A percentile compares a stretch with the other conserved stretches of the same genome.
phyloP scores from a whole-genome alignment of 2,113 vertebrate species.

The Tympanuchus pallidicinctus region DNA sequence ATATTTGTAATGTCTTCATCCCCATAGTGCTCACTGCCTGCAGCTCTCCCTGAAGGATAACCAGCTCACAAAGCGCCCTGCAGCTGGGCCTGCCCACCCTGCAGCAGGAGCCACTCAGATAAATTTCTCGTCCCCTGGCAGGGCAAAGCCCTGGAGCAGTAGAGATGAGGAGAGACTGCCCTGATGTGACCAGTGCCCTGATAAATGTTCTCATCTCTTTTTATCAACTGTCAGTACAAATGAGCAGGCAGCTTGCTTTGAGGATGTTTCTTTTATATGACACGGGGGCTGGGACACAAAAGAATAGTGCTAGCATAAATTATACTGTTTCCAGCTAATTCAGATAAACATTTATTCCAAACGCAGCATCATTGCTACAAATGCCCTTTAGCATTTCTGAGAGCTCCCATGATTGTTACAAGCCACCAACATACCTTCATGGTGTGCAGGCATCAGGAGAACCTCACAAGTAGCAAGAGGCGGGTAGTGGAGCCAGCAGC shows the following conservation, averaged over 20 bases:
- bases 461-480: background rate
- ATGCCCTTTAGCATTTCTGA: background rate
- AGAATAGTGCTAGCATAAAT: background rate
- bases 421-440: background rate
- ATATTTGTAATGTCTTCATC: background rate
- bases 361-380: background rate
- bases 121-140: background rate
- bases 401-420: background rate
- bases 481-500: background rate
- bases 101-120: rapidly evolving
- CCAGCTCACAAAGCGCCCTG: background rate
- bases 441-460: background rate
- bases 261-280: background rate
- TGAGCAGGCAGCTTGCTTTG: background rate
- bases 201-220: background rate
- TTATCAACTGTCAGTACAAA: background rate
- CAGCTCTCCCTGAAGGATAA: background rate
- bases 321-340: background rate
- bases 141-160: background rate
- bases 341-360: constrained; percentile 12
- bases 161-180: background rate
- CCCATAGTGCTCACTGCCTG: background rate
- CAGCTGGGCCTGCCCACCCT: background rate
- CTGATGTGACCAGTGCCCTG: background rate
- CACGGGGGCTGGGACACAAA: background rate